Evolutionary conservation across 1,140 invertebrate genomes (phyloP).

Genomic region (Centruroides sculpturatus): DNA sequence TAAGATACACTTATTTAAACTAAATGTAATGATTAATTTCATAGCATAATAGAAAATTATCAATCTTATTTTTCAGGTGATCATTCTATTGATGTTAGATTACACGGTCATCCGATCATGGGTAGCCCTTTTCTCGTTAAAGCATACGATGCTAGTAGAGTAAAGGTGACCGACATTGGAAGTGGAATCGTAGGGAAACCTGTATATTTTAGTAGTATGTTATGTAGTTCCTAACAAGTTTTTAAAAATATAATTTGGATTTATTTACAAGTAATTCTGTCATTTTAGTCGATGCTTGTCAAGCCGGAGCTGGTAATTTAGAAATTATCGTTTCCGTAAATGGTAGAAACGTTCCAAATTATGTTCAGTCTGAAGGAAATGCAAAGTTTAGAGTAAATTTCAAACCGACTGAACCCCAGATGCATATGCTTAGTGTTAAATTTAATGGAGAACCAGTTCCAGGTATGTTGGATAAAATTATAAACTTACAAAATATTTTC

Average conservation of each 20-base stretch:
- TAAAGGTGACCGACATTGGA: constrained; percentile 77
- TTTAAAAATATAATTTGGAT: not conserved
- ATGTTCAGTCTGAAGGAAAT: constrained; percentile 93
- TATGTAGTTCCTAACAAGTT: not conserved
- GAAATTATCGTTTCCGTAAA: constrained; percentile 98
- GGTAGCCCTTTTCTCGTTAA: constrained; percentile 86
- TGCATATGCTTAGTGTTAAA: constrained; percentile 54
- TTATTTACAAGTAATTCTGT: not conserved
- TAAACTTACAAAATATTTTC: not conserved
- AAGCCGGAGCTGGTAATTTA: constrained; percentile 75
- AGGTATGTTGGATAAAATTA: constrained; percentile 30
- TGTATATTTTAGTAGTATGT: constrained; percentile 78
- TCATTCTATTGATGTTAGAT: constrained; percentile 77
- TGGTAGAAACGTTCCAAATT: constrained; percentile 94
- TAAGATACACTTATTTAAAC: constrained; percentile 23
- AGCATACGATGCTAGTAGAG: constrained; percentile 83
- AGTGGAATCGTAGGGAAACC: constrained; percentile 79
- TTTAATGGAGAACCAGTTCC: constrained; percentile 94
- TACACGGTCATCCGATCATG: constrained; percentile 67
- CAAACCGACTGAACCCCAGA: constrained; percentile 49
- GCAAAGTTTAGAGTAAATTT: constrained; percentile 92
- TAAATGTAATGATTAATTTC: not conserved
- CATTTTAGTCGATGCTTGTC: constrained; percentile 35
- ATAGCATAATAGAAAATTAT: not conserved
- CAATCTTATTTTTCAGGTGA: constrained; percentile 40